Evolutionary conservation across 2,797 vertebrate species (phyloP).

Genomic region (Ispidina lecontei): DNA sequence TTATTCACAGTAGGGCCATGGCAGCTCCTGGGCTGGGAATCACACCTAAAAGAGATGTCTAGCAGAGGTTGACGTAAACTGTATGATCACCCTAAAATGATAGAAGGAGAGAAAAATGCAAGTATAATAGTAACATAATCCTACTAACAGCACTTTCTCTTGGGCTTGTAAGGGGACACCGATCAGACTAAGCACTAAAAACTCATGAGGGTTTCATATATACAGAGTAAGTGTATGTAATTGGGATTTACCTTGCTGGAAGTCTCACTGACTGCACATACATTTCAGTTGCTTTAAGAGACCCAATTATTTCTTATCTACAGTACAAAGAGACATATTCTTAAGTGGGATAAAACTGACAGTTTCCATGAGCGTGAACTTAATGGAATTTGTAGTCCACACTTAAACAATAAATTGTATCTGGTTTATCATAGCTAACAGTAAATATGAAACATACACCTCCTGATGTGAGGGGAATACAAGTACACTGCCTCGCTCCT

Average conservation of each 20-base stretch:
- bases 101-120: conserved; percentile 36
- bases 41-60: neutral
- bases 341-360: neutral
- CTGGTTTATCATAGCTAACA: conserved; percentile 42
- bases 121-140: conserved; percentile 17
- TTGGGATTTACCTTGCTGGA: conserved; percentile 40
- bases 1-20: neutral
- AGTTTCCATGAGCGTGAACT: conserved; percentile 5
- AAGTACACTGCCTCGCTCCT: conserved; percentile 43
- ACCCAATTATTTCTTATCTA: conserved; percentile 6
- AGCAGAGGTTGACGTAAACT: neutral
- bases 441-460: conserved; percentile 43
- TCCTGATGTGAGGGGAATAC: conserved; percentile 34
- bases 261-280: conserved; percentile 5
- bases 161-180: conserved; percentile 36
- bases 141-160: conserved; percentile 20
- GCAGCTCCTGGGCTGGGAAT: neutral
- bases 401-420: conserved; percentile 42
- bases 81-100: conserved; percentile 1
- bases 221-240: conserved; percentile 7
- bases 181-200: conserved; percentile 39
- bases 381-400: conserved; percentile 15
- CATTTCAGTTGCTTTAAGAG: conserved; percentile 16
- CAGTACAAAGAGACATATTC: conserved; percentile 5
- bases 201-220: conserved; percentile 1